Conservation (phyloP, 1,140 invertebrate genomes). For the Lasaia peninsularis region DNA sequence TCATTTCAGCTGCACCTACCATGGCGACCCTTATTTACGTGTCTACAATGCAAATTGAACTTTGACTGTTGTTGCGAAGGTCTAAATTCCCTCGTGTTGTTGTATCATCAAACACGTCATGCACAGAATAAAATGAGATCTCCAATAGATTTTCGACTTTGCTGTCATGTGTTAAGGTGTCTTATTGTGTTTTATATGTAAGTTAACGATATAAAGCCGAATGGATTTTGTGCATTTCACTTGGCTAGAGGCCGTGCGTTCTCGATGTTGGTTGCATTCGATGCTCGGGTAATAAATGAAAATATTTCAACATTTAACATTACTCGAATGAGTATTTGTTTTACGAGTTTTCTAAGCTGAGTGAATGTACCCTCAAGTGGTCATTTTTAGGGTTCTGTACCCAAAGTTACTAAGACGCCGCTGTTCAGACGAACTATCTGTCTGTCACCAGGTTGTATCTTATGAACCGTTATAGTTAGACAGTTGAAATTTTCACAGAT, state of each 20-base stretch:
- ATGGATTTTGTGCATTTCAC: slow-evolving; percentile 74
- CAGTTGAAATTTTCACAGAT: no score
- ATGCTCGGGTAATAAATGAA: slow-evolving; percentile 43
- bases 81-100: slow-evolving; percentile 38
- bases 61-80: slow-evolving; percentile 28
- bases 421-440: no score
- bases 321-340: background rate
- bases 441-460: no score
- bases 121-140: slow-evolving; percentile 40
- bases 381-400: no score
- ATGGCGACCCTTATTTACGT: slow-evolving; percentile 49
- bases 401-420: no score
- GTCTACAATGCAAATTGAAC: slow-evolving; percentile 39
- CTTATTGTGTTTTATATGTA: slow-evolving; percentile 18
- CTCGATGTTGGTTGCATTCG: slow-evolving; percentile 47
- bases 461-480: no score
- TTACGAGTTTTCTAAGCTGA: background rate
- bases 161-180: slow-evolving; percentile 12
- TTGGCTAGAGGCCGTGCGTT: slow-evolving; percentile 51
- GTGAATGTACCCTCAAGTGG: no score
- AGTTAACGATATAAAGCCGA: slow-evolving; percentile 68
- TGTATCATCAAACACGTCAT: slow-evolving; percentile 44
- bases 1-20: slow-evolving; percentile 15
- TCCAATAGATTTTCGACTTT: slow-evolving; percentile 33
- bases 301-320: slow-evolving; percentile 40